Evolutionary conservation across 2,888 invertebrate genomes (phyloP), one percentile per base, ranked within the genome.

Genomic region (Lithosia quadra): DNA sequence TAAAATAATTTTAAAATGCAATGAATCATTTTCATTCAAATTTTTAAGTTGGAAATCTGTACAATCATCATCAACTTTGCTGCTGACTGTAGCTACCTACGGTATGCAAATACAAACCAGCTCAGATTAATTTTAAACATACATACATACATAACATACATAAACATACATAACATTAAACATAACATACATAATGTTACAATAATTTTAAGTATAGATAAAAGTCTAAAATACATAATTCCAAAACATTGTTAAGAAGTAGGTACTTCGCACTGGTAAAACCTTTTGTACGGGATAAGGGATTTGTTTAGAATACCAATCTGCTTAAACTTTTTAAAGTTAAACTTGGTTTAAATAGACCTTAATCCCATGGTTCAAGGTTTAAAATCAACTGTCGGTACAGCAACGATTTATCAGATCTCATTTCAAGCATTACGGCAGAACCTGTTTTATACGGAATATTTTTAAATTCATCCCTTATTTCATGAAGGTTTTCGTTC

Each of bases 261-360:
- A 74, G 69, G 33, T 63, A 22, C 43, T n/a, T 69, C 60, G 63
- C 68, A 73, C 74, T 70, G 71, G 70, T 73, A 80, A 72, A 57
- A 72, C 72, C 62, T 69, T 67, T 78, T 72, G 74, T 68, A 68
- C 71, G 58, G 67, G 73, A 78, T 78, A 78, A 71, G 65, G 73
- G 83, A 82, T 82, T 80, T 72, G 65, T 73, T 76, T 74, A 67
- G 63, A 74, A 78, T 78, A 82, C 73, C 81, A 80, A 80, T 80
- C 81, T 81, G 74, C 72, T 82, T 74, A 74, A 70, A 66, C 65
- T 72, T 76, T 61, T 70, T 65, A 62, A 61, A 43, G 74, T 71
- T 73, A 69, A 28, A 63, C 69, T 18, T 33, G 43, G 11, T 13
- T 18, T 9, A 5, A 0, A 18, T 1, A 10, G 34, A 28, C 66